A percentile compares a stretch with the other conserved stretches of the same genome.
Evolutionary conservation across 2,113 vertebrate species (phyloP).

Genomic region (Rhea pennata): DNA sequence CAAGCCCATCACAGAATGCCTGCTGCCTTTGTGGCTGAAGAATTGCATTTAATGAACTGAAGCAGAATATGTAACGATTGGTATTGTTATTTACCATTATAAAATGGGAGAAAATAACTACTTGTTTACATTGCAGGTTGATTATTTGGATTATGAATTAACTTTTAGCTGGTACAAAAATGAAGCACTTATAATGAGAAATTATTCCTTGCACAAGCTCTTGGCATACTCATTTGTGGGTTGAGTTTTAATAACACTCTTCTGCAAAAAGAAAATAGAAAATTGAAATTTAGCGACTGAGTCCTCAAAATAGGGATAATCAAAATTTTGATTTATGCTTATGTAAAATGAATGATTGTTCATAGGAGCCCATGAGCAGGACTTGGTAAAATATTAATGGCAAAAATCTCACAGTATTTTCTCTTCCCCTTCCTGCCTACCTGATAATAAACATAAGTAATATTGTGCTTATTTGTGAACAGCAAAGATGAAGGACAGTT

Average conservation of each 20-base stretch:
- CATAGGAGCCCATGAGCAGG: neutral
- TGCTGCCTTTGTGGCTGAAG: slow-evolving; percentile 63
- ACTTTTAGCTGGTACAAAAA: slow-evolving; percentile 70
- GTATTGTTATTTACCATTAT: neutral
- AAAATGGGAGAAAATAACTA: slow-evolving; percentile 41
- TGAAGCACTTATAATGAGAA: slow-evolving; percentile 12
- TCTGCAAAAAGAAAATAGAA: slow-evolving; percentile 51
- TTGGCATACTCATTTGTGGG: neutral
- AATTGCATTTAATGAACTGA: slow-evolving; percentile 46
- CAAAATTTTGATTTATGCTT: slow-evolving; percentile 12
- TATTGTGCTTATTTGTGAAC: neutral
- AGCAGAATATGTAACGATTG: slow-evolving; percentile 28
- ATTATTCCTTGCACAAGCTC: slow-evolving; percentile 10
- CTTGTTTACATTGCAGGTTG: slow-evolving; percentile 32
- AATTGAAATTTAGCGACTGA: slow-evolving; percentile 14
- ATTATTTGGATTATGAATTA: slow-evolving; percentile 47
- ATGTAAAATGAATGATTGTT: slow-evolving; percentile 52
- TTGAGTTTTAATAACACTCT: slow-evolving; percentile 37
- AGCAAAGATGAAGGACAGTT: neutral
- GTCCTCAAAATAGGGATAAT: neutral
- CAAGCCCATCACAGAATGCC: slow-evolving; percentile 54
- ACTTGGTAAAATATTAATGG: slow-evolving; percentile 27
- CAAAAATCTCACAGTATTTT: neutral
- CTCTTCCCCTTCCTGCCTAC: neutral
- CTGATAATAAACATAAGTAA: neutral